Base-by-base conservation (phyloP, 2,888 invertebrate species). In the Melanostoma scalare region DNA sequence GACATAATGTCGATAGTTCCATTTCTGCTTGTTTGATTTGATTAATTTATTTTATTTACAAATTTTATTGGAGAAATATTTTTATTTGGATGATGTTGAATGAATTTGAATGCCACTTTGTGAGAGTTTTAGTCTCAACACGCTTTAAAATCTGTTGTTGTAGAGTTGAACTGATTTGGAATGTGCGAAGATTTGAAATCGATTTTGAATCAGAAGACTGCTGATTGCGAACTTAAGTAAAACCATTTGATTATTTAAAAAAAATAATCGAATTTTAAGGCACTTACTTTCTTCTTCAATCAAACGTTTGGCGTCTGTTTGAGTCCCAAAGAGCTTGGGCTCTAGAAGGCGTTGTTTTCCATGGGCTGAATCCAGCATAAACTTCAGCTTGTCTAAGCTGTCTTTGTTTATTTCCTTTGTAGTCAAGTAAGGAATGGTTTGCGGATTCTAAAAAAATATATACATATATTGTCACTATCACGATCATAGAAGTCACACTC, bases 281-380 rank as follows among this genome's bases (percentile, higher is more conserved):
- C n/a, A n/a, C n/a, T 89, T 89, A 91, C 92, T 87, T 87, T 93
- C 92, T n/a, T 86, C 86, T 4, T 89, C 86, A 42, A 93, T 85
- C 6, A 92, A 86, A n/a, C 89, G 85, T 61, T 89, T 88, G 42
- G 92, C 88, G 69, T 91, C 89, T 5, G 89, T 86, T 74, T 90
- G 89, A 68, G 87, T 87, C 67, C 89, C 88, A 61, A 90, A 91
- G 2, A 91, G 80, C 80, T 90, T 90, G 1, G 88, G 87, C 46
- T 87, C 85, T 0, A 90, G 67, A 9, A 89, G 86, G 6, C 86
- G 86, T 40, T 87, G 40, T 36, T 85, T 86, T 0, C 86, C 71
- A 55, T 86, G 86, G 20, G 82, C 86, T n/a, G 86, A 65, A 20
- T n/a, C 86, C 5, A 90, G 85, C 8, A 91, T 86, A 58, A 87